A percentile compares a stretch with the other conserved stretches of the same genome.
phyloP scores from a whole-genome alignment of 2,113 vertebrate species.

The Ptychochromis oligacanthus region DNA sequence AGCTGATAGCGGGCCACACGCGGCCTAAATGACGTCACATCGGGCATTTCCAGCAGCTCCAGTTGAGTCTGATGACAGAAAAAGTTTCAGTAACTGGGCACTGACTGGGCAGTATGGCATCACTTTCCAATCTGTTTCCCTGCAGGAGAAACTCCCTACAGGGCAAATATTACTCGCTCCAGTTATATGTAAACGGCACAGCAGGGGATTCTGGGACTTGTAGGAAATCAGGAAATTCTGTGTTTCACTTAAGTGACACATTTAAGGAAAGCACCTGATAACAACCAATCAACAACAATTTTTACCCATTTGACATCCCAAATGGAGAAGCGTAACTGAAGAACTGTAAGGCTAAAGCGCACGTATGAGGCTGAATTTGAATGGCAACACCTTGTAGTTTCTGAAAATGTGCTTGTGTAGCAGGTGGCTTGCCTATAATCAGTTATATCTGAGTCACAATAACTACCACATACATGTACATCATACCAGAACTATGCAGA shows the following conservation, averaged over 20 bases:
- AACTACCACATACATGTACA: too few relatives aligned
- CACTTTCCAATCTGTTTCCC: background rate
- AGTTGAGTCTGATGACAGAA: background rate
- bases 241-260: background rate
- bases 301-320: background rate
- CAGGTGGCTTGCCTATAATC: background rate
- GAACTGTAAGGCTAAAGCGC: background rate
- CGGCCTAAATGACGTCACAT: background rate
- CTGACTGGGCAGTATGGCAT: background rate
- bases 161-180: accelerated
- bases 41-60: background rate
- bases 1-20: accelerated
- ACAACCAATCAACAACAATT: too few relatives aligned
- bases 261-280: background rate
- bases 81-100: background rate
- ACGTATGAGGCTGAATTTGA: background rate
- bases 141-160: background rate
- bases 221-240: background rate
- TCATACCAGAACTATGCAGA: too few relatives aligned
- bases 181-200: background rate
- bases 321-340: background rate
- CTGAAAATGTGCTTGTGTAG: too few relatives aligned
- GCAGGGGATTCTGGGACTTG: background rate
- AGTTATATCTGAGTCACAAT: accelerated
- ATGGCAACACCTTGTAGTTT: background rate